phyloP scores from a whole-genome alignment of 2,113 vertebrate genomes.

The Hydropotes inermis region DNA sequence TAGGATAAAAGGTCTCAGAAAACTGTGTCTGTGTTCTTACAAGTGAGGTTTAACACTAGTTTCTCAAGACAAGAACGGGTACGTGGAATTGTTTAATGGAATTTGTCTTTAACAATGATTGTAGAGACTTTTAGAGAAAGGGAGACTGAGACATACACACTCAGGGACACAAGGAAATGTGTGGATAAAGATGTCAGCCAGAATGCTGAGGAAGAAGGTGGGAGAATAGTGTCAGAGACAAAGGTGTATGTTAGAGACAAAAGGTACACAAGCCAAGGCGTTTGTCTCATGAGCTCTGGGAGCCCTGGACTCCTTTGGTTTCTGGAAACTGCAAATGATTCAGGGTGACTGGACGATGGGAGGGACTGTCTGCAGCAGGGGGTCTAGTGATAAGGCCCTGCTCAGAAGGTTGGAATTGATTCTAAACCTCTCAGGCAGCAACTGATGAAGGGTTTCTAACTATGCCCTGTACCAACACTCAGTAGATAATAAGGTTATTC shows the following conservation, averaged over 20 bases:
- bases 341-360: neutral
- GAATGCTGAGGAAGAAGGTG: neutral
- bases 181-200: neutral
- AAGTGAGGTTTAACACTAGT: neutral
- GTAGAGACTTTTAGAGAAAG: neutral
- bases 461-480: neutral
- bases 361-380: neutral
- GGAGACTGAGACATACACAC: neutral
- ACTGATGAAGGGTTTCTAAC: neutral
- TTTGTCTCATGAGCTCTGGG: neutral
- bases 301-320: neutral
- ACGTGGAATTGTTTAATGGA: neutral
- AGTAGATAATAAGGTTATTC: neutral
- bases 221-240: neutral
- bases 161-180: neutral
- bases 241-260: neutral
- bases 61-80: neutral
- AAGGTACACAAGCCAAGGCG: neutral
- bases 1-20: neutral
- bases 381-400: neutral
- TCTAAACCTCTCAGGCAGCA: neutral
- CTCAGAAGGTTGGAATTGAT: neutral
- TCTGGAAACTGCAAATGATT: neutral
- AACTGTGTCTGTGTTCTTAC: neutral
- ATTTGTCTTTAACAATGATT: neutral